phyloP scores from a whole-genome alignment of 1,140 invertebrate species.

The Papilio helenus region DNA sequence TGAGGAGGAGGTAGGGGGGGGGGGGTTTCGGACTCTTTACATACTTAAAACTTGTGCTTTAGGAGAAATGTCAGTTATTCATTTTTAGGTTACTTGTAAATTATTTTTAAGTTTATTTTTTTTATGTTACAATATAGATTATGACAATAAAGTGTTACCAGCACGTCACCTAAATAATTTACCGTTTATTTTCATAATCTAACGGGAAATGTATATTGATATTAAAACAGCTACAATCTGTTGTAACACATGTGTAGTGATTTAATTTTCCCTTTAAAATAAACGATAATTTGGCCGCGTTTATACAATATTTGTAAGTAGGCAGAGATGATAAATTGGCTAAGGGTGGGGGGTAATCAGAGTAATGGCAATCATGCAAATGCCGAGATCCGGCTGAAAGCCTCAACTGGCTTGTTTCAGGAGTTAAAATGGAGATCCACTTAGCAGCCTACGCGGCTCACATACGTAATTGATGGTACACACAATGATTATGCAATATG shows the following conservation, averaged over 20 bases:
- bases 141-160: background rate
- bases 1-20: constrained; percentile 42
- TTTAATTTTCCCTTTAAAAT: constrained; percentile 55
- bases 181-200: background rate
- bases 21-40: constrained; percentile 49
- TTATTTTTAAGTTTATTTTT: too few species aligned
- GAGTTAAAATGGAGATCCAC: constrained; percentile 83
- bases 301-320: constrained; percentile 65
- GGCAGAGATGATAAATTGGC: constrained; percentile 43
- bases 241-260: background rate
- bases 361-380: constrained; percentile 83
- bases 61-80: constrained; percentile 27
- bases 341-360: constrained; percentile 68
- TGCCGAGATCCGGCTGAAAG: constrained; percentile 81
- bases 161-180: background rate
- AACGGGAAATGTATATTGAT: background rate
- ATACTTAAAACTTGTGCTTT: constrained; percentile 39
- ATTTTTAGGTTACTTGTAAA: background rate
- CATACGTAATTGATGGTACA: constrained; percentile 76
- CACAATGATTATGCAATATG: constrained; percentile 57
- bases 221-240: background rate
- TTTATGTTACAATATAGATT: too few species aligned
- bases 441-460: constrained; percentile 77
- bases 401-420: constrained; percentile 81
- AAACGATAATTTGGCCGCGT: constrained; percentile 76